A percentile compares a stretch with the other conserved stretches of the same genome.
These are phyloP conservation scores for Endomychus coccineus DNA, from an alignment of 2,888 invertebrate species.

Conservation along the genomic window DNA sequence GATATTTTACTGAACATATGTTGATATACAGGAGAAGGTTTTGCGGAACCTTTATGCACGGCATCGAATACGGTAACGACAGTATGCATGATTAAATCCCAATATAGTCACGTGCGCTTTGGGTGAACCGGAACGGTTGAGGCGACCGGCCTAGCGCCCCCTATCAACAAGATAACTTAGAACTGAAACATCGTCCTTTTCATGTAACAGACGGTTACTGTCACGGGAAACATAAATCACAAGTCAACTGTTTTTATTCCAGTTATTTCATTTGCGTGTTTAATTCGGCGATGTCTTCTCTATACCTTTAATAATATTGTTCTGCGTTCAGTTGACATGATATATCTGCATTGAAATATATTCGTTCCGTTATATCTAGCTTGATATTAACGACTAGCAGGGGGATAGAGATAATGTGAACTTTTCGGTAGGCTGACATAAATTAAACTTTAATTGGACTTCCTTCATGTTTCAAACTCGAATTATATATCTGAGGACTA, in stretches of 20 bases:
- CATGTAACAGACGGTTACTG: slow-evolving; percentile 29
- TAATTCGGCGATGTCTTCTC: slow-evolving; percentile 8
- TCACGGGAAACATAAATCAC: slow-evolving; percentile 27
- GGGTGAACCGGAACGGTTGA: slow-evolving; percentile 22
- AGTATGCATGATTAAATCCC: slow-evolving; percentile 19
- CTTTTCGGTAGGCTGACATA: no score
- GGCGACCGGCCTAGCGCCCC: slow-evolving; percentile 17
- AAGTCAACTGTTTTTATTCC: slow-evolving; percentile 10
- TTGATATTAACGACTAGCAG: no score
- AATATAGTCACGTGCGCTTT: slow-evolving; percentile 15
- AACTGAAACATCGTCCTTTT: slow-evolving; percentile 23
- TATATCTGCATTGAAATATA: slow-evolving; percentile 4
- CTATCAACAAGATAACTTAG: slow-evolving; percentile 26
- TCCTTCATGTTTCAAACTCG: no score
- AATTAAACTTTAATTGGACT: no score
- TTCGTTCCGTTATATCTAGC: no score
- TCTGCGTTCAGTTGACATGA: background rate
- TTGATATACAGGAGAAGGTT: no score
- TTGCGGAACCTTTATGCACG: no score
- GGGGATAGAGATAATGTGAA: no score
- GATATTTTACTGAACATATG: no score
- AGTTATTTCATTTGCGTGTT: slow-evolving; percentile 16
- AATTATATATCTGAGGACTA: no score
- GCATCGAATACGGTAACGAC: no score
- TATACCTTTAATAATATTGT: background rate